A percentile compares a stretch with the other conserved stretches of the same genome.
phyloP scores from a whole-genome alignment of 23 tunicate species.

The Ascidia mentula region DNA sequence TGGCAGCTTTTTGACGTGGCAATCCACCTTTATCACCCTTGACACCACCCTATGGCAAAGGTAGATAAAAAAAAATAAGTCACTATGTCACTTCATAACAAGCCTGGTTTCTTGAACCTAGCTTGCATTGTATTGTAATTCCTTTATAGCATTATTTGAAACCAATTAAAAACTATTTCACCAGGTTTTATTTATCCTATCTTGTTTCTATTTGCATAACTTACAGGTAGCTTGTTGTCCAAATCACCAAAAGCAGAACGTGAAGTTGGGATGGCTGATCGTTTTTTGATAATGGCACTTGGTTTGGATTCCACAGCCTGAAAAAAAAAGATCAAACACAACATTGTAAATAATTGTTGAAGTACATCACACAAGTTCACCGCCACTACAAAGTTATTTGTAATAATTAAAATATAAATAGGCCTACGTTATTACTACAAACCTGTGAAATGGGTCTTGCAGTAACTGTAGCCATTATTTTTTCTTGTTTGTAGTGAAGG shows the following conservation, averaged over 20 bases:
- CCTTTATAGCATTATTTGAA: no score
- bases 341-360: no score
- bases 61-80: no score
- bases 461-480: slow-evolving; percentile 14
- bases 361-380: no score
- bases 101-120: no score
- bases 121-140: no score
- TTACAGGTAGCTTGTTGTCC: slow-evolving; percentile 20
- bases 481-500: no score
- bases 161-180: no score
- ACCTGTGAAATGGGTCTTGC: slow-evolving; percentile 20
- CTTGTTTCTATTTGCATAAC: neutral
- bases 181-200: neutral
- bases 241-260: slow-evolving; percentile 56
- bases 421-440: neutral
- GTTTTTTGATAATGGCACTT: slow-evolving; percentile 69
- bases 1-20: slow-evolving; percentile 37
- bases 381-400: no score
- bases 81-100: no score
- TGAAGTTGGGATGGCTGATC: slow-evolving; percentile 54
- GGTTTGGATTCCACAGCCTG: slow-evolving; percentile 16
- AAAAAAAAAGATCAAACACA: neutral
- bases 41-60: neutral
- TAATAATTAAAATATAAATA: neutral
- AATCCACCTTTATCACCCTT: slow-evolving; percentile 8